phyloP scores from a whole-genome alignment of 2,797 vertebrate genomes.

The Cephalopachus bancanus region DNA sequence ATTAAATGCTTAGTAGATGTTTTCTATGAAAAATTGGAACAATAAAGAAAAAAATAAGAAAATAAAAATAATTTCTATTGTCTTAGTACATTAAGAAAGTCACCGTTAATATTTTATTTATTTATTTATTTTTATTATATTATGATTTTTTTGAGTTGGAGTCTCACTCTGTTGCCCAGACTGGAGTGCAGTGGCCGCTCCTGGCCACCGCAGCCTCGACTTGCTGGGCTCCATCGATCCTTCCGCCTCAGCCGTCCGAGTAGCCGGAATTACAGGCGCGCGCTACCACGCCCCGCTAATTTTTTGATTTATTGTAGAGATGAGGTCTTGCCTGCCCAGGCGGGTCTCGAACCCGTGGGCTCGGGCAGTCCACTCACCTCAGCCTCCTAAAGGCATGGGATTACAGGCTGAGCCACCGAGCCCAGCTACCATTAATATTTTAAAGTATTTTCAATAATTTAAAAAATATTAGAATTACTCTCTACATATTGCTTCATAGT shows the following conservation, averaged over 20 bases:
- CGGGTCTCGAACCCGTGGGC: background rate
- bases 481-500: background rate
- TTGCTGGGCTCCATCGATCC: background rate
- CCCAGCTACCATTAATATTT: background rate
- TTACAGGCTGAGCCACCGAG: background rate
- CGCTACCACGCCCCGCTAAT: background rate
- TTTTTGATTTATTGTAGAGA: background rate
- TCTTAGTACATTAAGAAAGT: conserved; percentile 7
- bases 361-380: background rate
- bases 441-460: conserved; percentile 41
- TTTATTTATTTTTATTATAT: background rate
- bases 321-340: background rate
- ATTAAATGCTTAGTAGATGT: background rate
- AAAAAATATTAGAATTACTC: background rate
- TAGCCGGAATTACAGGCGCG: background rate
- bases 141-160: background rate
- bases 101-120: background rate
- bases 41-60: conserved; percentile 3
- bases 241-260: background rate
- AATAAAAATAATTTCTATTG: conserved; percentile 15
- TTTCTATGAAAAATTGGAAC: background rate
- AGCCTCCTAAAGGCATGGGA: background rate
- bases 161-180: background rate
- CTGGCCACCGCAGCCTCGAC: background rate
- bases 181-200: background rate